Conservation (phyloP, 1,140 invertebrate species). For the Drosophila albomicans region DNA sequence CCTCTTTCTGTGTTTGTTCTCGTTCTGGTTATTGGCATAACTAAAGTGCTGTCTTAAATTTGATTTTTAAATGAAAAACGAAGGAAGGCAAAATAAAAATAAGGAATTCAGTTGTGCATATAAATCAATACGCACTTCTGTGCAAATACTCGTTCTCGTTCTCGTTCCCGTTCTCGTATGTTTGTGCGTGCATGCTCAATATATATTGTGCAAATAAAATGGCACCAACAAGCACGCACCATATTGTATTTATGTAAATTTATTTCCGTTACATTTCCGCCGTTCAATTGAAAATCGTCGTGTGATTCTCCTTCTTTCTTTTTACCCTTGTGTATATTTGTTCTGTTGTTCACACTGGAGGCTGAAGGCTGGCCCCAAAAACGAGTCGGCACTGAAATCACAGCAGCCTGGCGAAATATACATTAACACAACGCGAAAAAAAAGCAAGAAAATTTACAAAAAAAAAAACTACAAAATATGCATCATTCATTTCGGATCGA, state of each 20-base stretch:
- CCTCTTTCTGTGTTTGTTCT: neutral
- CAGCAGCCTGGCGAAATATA: slow-evolving; percentile 48
- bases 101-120: slow-evolving; percentile 44
- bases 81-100: slow-evolving; percentile 13
- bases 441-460: slow-evolving; percentile 4
- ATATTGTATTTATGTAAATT: slow-evolving; percentile 84
- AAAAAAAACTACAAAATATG: slow-evolving; percentile 69
- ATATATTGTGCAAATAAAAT: slow-evolving; percentile 79
- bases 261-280: slow-evolving; percentile 84
- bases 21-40: slow-evolving; percentile 3
- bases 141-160: slow-evolving; percentile 57
- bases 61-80: slow-evolving; percentile 49
- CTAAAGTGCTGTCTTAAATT: slow-evolving; percentile 58
- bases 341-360: slow-evolving; percentile 29
- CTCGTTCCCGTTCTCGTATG: slow-evolving; percentile 12
- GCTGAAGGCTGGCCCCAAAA: slow-evolving; percentile 15
- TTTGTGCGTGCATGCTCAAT: slow-evolving; percentile 39
- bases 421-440: slow-evolving; percentile 29
- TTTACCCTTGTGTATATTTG: slow-evolving; percentile 52
- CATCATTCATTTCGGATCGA: slow-evolving; percentile 33
- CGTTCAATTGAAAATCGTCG: slow-evolving; percentile 82
- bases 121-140: slow-evolving; percentile 79
- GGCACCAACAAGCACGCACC: slow-evolving; percentile 78
- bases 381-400: slow-evolving; percentile 39
- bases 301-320: slow-evolving; percentile 64